Evolutionary conservation across 2,888 invertebrate genomes (phyloP).

Genomic region (Dendrolimus pini): DNA sequence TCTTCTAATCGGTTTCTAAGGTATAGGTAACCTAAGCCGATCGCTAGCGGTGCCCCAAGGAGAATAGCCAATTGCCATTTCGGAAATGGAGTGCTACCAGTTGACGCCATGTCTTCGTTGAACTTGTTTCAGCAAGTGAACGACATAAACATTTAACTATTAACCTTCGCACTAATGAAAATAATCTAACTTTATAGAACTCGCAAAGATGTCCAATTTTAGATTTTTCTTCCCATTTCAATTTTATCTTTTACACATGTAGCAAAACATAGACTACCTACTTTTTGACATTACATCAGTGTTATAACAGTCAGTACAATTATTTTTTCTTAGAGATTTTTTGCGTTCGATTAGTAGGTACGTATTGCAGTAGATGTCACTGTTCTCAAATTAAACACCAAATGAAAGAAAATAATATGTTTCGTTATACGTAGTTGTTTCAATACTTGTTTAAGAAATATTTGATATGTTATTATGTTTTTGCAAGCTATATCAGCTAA

Average conservation of each 20-base stretch:
- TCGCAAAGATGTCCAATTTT: constrained; percentile 12
- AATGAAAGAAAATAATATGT: too few species aligned
- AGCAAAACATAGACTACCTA: constrained; percentile 6
- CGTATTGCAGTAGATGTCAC: too few species aligned
- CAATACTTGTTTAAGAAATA: too few species aligned
- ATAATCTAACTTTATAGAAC: constrained; percentile 4
- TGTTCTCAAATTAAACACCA: too few species aligned
- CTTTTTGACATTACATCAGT: constrained; percentile 5
- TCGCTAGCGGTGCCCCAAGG: constrained; percentile 88
- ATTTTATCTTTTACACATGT: background rate
- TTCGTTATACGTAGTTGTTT: too few species aligned
- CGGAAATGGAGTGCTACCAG: constrained; percentile 78
- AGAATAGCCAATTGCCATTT: constrained; percentile 93
- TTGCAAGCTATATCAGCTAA: too few species aligned
- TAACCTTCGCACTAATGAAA: constrained; percentile 42
- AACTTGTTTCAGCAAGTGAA: constrained; percentile 28
- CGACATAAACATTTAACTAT: constrained; percentile 51
- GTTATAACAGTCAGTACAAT: too few species aligned
- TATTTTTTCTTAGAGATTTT: too few species aligned
- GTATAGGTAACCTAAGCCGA: constrained; percentile 89
- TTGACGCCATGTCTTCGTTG: constrained; percentile 55
- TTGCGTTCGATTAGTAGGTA: too few species aligned
- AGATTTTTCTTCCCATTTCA: constrained; percentile 46
- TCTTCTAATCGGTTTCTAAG: constrained; percentile 77
- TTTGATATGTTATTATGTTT: too few species aligned